Base-by-base conservation (phyloP, 2,797 vertebrate species). In the Chromobotia macracanthus region DNA sequence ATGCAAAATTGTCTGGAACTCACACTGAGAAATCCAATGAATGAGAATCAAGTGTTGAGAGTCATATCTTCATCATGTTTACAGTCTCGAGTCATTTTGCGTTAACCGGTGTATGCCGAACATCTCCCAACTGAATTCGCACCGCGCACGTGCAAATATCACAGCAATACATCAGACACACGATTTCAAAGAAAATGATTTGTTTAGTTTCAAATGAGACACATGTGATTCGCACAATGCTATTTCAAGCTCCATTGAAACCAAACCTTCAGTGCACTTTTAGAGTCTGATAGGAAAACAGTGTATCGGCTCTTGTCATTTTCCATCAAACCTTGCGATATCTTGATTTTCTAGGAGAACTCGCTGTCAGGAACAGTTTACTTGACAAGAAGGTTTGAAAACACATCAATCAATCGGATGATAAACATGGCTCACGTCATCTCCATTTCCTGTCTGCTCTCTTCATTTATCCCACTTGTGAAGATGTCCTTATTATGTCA, bases 401-500 rank as follows among this genome's bases (percentile, higher is more conserved):
- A 86, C 77, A 80, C 85, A 83, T 86, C 84, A 87, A 86, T 88
- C 85, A 83, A 46, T 64, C 38, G 68, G 64, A 73, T 65, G 50
- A 81, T 75, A 82, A 70, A 81, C 65, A 61, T 55, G 77, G 76
- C 79, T 86, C 72, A 67, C 69, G 81, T 77, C 78, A 73, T 79
- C 65, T 73, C 79, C 73, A 68, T 53, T 25, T 78, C 77, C 67
- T 55, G 21, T 53, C 41, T 77, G 77, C 55, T 46, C 76, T 72
- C 58, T 51, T 35, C 74, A 48, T 84, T 80, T 64, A 76, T 76
- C 75, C 66, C 65, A 87, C 83, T 79, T 80, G 83, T 70, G 76
- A 87, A 86, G 72, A 58, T 84, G 88, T 86, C 88, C 89, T 72
- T 89, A 89, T 90, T 89, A 84, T 88, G 87, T 90, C 89, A 87